phyloP scores from a whole-genome alignment of 2,113 vertebrate genomes.

The Glareola pratincola region DNA sequence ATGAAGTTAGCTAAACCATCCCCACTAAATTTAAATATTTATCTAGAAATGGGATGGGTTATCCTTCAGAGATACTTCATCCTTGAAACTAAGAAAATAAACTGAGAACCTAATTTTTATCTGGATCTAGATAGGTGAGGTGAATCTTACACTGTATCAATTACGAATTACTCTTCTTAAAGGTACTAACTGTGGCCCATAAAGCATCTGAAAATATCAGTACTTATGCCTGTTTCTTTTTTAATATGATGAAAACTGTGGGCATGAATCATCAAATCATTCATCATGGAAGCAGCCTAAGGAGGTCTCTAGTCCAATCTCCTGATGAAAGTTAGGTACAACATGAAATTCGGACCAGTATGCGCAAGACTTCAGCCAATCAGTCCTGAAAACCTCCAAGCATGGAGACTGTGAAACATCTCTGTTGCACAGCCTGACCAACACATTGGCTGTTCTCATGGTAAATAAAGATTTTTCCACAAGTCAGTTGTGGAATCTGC shows the following conservation, averaged over 20 bases:
- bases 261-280: neutral
- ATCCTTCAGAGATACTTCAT: neutral
- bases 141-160: neutral
- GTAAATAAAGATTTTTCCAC: neutral
- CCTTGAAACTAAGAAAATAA: neutral
- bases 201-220: neutral
- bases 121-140: neutral
- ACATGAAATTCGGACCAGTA: neutral
- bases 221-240: neutral
- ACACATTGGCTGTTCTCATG: neutral
- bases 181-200: neutral
- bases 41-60: neutral
- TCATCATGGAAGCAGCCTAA: neutral
- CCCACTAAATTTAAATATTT: neutral
- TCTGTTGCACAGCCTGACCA: neutral
- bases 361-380: neutral
- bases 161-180: neutral
- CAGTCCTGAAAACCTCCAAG: neutral
- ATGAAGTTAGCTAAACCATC: neutral
- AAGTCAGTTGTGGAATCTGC: neutral
- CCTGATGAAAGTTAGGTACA: neutral
- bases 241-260: neutral
- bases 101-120: neutral
- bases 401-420: neutral
- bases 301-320: neutral